A percentile compares a stretch with the other conserved stretches of the same genome.
Evolutionary conservation across 2,797 vertebrate genomes (phyloP).

Genomic region (Peromyscus eremicus): DNA sequence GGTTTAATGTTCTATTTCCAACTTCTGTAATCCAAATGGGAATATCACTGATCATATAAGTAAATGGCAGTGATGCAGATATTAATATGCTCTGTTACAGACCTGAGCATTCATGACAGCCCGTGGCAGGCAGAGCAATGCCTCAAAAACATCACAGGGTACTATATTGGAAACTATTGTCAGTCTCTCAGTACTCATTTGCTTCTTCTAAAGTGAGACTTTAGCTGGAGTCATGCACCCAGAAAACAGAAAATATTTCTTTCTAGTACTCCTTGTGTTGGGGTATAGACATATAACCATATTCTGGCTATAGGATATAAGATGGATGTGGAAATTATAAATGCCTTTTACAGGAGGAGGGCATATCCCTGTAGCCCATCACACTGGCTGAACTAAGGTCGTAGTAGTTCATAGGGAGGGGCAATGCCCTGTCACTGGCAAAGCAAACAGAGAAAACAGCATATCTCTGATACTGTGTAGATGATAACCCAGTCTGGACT

Average conservation of each 20-base stretch:
- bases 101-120: not conserved
- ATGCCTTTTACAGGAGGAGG: not conserved
- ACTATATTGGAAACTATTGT: not conserved
- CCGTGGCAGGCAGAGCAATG: not conserved
- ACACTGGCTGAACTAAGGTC: not conserved
- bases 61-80: not conserved
- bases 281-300: not conserved
- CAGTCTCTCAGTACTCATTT: not conserved
- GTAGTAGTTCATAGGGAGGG: not conserved
- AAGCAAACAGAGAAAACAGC: not conserved
- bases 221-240: not conserved
- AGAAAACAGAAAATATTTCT: not conserved
- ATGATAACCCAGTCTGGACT: not conserved
- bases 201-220: not conserved
- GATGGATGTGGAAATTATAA: not conserved
- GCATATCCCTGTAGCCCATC: not conserved
- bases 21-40: not conserved
- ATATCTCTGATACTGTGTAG: not conserved
- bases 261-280: not conserved
- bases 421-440: not conserved
- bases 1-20: constrained; percentile 32
- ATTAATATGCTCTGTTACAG: not conserved
- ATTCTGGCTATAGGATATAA: not conserved
- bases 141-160: not conserved
- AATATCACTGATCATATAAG: not conserved